phyloP scores from a whole-genome alignment of 2,888 invertebrate species.

The Ecdyonurus torrentis region DNA sequence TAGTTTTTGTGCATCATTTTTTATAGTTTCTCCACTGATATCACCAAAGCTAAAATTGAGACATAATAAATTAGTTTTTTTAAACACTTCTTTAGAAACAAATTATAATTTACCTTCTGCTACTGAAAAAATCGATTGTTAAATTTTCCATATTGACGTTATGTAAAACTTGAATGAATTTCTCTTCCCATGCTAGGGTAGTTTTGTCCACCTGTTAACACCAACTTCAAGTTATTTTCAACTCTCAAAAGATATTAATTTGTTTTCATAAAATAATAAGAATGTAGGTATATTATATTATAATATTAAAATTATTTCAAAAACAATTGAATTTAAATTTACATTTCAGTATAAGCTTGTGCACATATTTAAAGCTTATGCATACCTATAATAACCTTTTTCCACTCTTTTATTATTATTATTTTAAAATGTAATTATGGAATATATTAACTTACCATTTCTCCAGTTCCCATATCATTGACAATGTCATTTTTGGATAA shows the following conservation, averaged over 20 bases:
- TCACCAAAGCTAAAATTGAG: constrained; percentile 46
- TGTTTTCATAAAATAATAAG: too few species aligned
- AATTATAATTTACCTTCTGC: constrained; percentile 41
- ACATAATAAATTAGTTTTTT: background rate
- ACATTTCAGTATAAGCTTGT: background rate
- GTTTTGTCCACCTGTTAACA: background rate
- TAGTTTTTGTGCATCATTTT: constrained; percentile 53
- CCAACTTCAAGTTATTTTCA: too few species aligned
- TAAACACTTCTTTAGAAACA: too few species aligned
- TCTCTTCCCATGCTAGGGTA: constrained; percentile 38
- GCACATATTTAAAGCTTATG: too few species aligned
- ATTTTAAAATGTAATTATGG: too few species aligned
- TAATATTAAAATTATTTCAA: too few species aligned
- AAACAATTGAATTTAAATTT: background rate
- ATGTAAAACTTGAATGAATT: constrained; percentile 33
- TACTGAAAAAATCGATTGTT: constrained; percentile 38
- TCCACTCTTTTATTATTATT: too few species aligned
- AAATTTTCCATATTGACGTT: constrained; percentile 24
- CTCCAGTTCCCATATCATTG: constrained; percentile 55
- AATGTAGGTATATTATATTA: too few species aligned
- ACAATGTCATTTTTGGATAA: constrained; percentile 35
- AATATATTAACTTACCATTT: constrained; percentile 37
- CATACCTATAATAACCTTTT: too few species aligned
- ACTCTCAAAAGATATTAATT: too few species aligned
- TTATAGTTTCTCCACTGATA: constrained; percentile 48